A percentile compares a stretch with the other conserved stretches of the same genome.
These are phyloP conservation scores for Melikaiella ostensackeni DNA, from an alignment of 2,888 invertebrate species.

Conservation along the genomic window DNA sequence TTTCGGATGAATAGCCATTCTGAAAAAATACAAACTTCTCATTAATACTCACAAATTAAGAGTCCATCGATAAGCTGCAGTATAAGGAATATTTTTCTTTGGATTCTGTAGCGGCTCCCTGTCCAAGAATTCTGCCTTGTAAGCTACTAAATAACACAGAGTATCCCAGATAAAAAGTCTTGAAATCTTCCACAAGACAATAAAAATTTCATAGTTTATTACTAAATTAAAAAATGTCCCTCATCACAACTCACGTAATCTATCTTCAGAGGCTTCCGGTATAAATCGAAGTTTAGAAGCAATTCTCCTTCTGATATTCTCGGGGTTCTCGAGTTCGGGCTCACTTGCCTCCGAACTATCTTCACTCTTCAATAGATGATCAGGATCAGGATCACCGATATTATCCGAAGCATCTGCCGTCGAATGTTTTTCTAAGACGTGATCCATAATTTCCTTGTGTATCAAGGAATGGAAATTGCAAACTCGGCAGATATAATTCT, in stretches of 20 bases:
- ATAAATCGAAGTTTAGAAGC: constrained; percentile 15
- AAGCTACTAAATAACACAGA: not conserved
- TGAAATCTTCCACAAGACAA: not conserved
- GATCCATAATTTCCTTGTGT: constrained; percentile 63
- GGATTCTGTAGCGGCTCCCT: constrained; percentile 19
- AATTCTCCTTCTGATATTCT: constrained; percentile 10
- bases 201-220: not conserved
- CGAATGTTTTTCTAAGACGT: constrained; percentile 66
- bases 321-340: constrained; percentile 45
- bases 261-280: not conserved
- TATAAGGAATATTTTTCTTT: constrained; percentile 44
- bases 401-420: constrained; percentile 50
- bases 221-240: not conserved
- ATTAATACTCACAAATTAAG: constrained; percentile 68
- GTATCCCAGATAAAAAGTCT: not conserved
- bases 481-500: constrained; percentile 70
- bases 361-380: constrained; percentile 45
- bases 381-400: constrained; percentile 36
- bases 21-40: not conserved
- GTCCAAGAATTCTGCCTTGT: constrained; percentile 19
- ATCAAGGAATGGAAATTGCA: constrained; percentile 64
- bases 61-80: constrained; percentile 68
- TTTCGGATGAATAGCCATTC: no score
- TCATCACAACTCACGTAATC: not conserved
- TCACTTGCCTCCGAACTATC: constrained; percentile 50